Conservation (phyloP, 2,797 vertebrate genomes). For the Siniperca obscura region DNA sequence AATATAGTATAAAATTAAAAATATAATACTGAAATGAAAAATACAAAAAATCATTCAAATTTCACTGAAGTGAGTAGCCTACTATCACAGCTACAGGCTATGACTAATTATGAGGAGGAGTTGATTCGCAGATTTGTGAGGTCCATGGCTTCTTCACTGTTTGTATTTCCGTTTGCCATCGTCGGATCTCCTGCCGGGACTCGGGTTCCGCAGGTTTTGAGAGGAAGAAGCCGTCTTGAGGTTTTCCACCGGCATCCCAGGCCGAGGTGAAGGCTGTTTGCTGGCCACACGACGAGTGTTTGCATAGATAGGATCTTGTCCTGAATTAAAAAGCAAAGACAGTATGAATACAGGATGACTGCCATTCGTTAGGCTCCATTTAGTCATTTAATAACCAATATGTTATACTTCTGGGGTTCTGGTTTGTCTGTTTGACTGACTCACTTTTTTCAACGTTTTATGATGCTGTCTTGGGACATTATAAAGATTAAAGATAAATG, state of each 20-base stretch:
- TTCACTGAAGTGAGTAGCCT: neutral
- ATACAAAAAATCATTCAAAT: neutral
- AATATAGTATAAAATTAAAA: neutral
- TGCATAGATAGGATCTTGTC: constrained; percentile 67
- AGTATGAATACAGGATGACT: neutral
- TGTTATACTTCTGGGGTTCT: too few species aligned
- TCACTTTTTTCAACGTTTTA: neutral
- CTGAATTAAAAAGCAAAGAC: constrained; percentile 2
- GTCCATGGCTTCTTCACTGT: neutral
- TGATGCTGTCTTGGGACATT: neutral
- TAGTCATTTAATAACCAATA: neutral
- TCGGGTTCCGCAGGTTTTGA: constrained; percentile 37
- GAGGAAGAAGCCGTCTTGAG: constrained; percentile 33
- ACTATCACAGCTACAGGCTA: too few species aligned
- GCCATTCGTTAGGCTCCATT: neutral
- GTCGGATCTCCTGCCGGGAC: constrained; percentile 3
- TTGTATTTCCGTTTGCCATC: constrained; percentile 18
- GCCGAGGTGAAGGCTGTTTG: constrained; percentile 56
- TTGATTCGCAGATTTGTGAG: too few species aligned
- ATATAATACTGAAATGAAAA: neutral
- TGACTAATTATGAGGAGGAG: neutral
- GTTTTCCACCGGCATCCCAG: accelerated
- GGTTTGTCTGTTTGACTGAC: neutral
- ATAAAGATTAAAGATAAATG: neutral
- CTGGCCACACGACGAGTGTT: constrained; percentile 60